These are phyloP conservation scores for Pristiophorus japonicus DNA, from an alignment of 2,113 vertebrate species.

Conservation along the genomic window DNA sequence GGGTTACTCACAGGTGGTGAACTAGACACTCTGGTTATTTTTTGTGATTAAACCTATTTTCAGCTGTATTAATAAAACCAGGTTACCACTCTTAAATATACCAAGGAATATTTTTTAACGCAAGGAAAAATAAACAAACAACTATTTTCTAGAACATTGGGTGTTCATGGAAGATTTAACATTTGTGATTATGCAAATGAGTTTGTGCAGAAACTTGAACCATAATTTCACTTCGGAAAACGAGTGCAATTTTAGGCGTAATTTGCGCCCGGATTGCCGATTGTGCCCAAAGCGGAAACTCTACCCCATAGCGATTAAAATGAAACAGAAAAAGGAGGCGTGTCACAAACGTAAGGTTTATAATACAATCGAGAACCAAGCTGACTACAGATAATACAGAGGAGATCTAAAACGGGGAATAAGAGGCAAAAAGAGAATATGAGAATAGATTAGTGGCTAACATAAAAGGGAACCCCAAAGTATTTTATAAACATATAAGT, in stretches of 20 bases:
- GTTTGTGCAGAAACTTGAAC: background rate
- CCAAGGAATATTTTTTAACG: background rate
- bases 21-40: background rate
- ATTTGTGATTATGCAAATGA: background rate
- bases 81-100: background rate
- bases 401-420: no score
- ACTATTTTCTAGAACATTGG: background rate
- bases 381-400: no score
- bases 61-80: background rate
- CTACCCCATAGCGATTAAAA: no score
- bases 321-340: background rate
- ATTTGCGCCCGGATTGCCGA: background rate
- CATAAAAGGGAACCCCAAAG: no score
- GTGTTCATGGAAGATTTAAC: background rate
- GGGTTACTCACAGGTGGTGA: background rate
- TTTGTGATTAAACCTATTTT: background rate
- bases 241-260: background rate
- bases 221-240: background rate
- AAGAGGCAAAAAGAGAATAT: no score
- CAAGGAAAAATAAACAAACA: background rate
- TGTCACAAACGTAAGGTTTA: no score
- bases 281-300: background rate
- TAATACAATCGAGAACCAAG: no score
- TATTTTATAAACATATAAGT: no score
- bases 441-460: no score